Percentiles rank a stretch among this genome's conserved stretches.
phyloP scores from a whole-genome alignment of 2,888 invertebrate genomes.

The Entomobrya multifasciata region DNA sequence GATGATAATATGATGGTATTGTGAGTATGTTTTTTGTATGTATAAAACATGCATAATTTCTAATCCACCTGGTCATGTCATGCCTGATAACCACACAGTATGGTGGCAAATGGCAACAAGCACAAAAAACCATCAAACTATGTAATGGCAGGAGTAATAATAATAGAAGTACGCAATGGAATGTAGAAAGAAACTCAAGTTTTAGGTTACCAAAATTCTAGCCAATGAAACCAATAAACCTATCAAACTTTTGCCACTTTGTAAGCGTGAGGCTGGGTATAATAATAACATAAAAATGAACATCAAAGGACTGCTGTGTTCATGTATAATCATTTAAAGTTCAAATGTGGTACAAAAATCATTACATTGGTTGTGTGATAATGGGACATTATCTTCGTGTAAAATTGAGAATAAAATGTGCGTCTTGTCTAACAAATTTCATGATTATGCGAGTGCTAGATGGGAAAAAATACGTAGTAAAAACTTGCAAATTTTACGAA shows the following conservation, averaged over 20 bases:
- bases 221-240: conserved; percentile 40
- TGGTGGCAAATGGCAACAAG: conserved; percentile 56
- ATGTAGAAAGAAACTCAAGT: conserved; percentile 60
- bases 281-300: too few species aligned
- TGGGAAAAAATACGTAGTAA: not conserved
- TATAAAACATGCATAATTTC: conserved; percentile 57
- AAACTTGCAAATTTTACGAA: conserved; percentile 40
- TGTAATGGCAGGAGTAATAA: conserved; percentile 38
- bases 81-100: conserved; percentile 68
- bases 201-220: conserved; percentile 58
- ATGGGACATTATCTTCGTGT: conserved; percentile 16
- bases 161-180: conserved; percentile 51
- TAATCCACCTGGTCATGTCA: conserved; percentile 70
- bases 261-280: not conserved
- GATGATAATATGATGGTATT: not conserved
- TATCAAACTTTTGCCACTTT: conserved; percentile 31
- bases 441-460: not conserved
- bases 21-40: not conserved
- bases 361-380: not conserved
- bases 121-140: conserved; percentile 46
- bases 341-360: conserved; percentile 1
- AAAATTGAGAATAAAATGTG: not conserved
- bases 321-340: conserved; percentile 3
- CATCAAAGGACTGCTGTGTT: not conserved
- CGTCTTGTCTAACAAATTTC: not conserved